phyloP scores from a whole-genome alignment of 2,797 vertebrate species.

The Syndactyla subalaris region DNA sequence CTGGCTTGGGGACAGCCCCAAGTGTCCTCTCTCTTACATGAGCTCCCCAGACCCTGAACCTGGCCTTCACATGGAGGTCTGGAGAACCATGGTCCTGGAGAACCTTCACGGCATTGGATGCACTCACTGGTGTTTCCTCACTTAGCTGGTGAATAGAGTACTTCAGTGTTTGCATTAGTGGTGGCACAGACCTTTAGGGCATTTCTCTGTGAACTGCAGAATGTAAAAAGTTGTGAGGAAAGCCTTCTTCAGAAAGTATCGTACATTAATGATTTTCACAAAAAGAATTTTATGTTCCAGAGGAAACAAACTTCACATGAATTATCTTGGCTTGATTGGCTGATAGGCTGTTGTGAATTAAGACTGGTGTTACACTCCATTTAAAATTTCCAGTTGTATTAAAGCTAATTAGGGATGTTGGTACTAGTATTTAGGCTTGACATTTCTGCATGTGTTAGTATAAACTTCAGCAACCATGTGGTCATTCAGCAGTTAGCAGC shows the following conservation, averaged over 20 bases:
- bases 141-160: neutral
- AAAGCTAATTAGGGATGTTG: neutral
- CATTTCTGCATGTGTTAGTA: neutral
- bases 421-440: neutral
- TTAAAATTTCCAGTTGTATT: neutral
- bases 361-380: neutral
- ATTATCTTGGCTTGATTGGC: neutral
- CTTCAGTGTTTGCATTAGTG: neutral
- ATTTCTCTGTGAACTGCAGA: neutral
- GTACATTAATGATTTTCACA: neutral
- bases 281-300: neutral
- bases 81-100: neutral
- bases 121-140: neutral
- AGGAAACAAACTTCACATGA: neutral
- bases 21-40: neutral
- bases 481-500: neutral
- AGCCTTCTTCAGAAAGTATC: neutral
- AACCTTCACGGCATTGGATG: neutral
- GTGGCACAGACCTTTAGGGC: neutral
- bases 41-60: neutral
- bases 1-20: neutral
- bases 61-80: neutral
- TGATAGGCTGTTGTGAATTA: neutral
- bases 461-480: neutral
- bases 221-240: neutral